Percentiles rank a stretch among this genome's conserved stretches.
phyloP scores from a whole-genome alignment of 2,113 vertebrate species.

The Chloebia gouldiae region DNA sequence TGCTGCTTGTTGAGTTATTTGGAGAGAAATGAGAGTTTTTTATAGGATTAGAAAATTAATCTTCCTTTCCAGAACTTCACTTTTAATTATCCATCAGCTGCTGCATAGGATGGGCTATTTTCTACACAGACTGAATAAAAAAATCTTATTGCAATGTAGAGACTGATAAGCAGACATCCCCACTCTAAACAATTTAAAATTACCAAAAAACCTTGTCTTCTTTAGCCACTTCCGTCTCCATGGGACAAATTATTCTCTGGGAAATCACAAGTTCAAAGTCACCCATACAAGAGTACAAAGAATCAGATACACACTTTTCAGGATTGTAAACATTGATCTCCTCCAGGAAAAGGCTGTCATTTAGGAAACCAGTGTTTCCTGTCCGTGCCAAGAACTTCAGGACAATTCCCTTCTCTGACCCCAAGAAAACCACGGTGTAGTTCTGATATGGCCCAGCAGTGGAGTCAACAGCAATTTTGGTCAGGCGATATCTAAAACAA shows the following conservation, averaged over 20 bases:
- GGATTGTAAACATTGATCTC: conserved; percentile 96
- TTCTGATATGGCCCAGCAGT: conserved; percentile 89
- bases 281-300: background rate
- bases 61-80: conserved; percentile 31
- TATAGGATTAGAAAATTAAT: conserved; percentile 48
- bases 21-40: conserved; percentile 20
- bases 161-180: conserved; percentile 34
- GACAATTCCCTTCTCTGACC: conserved; percentile 95
- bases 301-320: conserved; percentile 86
- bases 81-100: conserved; percentile 18
- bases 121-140: background rate
- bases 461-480: conserved; percentile 92
- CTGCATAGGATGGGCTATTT: background rate
- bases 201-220: background rate
- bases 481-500: conserved; percentile 90
- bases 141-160: background rate
- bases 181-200: background rate
- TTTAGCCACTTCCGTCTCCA: background rate
- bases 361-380: conserved; percentile 88
- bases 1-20: conserved; percentile 3
- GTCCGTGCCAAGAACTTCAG: conserved; percentile 95
- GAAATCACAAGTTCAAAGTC: conserved; percentile 22
- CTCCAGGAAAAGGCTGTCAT: conserved; percentile 96
- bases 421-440: conserved; percentile 94
- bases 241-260: background rate